Conservation (phyloP, 1,140 invertebrate genomes). For the Euwallacea similis region DNA sequence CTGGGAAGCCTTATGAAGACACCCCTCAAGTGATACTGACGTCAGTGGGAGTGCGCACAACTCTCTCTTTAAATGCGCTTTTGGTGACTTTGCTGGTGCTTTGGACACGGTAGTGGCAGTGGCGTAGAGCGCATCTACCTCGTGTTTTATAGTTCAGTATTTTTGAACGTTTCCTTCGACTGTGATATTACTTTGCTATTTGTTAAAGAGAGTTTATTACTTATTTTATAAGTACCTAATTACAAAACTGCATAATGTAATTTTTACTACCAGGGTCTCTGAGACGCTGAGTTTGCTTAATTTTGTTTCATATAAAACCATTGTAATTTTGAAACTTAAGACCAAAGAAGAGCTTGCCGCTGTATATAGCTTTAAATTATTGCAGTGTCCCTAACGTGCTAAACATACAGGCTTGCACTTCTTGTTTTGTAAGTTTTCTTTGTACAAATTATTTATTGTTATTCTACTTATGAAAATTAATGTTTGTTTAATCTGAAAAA, state of each 20-base stretch:
- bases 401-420: constrained; percentile 37
- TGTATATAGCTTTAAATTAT: constrained; percentile 46
- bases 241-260: too few species aligned
- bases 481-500: too few species aligned
- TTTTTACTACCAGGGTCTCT: too few species aligned
- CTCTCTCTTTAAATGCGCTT: neutral
- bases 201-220: too few species aligned
- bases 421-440: constrained; percentile 16
- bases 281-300: too few species aligned
- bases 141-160: constrained; percentile 36
- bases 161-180: constrained; percentile 30
- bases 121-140: constrained; percentile 36
- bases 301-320: constrained; percentile 9
- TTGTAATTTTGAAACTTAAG: constrained; percentile 7
- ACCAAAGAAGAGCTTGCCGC: constrained; percentile 44
- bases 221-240: too few species aligned
- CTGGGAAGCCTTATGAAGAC: constrained; percentile 14
- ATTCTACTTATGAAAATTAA: too few species aligned
- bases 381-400: constrained; percentile 15
- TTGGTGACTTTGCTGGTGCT: constrained; percentile 22
- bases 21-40: constrained; percentile 22
- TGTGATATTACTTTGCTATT: constrained; percentile 33
- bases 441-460: neutral
- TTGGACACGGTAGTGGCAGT: constrained; percentile 19
- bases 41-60: neutral